Evolutionary conservation across 2,888 invertebrate genomes (phyloP).

Genomic region (Mythimna loreyi): DNA sequence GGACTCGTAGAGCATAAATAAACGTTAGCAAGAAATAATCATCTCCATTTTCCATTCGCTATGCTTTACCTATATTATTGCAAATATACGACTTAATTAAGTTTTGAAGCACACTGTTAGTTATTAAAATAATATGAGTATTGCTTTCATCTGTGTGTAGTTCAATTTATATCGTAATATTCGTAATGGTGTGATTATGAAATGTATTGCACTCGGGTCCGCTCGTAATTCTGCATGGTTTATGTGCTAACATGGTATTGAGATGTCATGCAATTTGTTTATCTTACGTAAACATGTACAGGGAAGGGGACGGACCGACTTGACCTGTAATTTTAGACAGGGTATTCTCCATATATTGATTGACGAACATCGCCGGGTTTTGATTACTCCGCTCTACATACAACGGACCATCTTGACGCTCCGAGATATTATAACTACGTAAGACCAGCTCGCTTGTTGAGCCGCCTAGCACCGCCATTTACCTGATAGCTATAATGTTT

Average conservation of each 20-base stretch:
- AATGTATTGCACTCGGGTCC: constrained; percentile 43
- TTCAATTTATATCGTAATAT: constrained; percentile 52
- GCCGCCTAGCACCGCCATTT: neutral
- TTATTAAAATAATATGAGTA: constrained; percentile 42
- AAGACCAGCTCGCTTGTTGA: constrained; percentile 4
- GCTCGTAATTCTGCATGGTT: constrained; percentile 44
- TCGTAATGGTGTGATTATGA: constrained; percentile 46
- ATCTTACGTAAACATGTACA: constrained; percentile 21
- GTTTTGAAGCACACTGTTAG: constrained; percentile 28
- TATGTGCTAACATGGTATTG: constrained; percentile 45
- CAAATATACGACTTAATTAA: constrained; percentile 54
- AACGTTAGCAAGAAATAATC: constrained; percentile 40
- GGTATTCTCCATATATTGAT: constrained; percentile 1
- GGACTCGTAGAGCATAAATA: constrained; percentile 13
- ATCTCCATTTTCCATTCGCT: constrained; percentile 46
- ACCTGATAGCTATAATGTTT: constrained; percentile 3
- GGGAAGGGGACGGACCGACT: neutral
- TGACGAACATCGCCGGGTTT: neutral
- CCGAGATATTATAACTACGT: constrained; percentile 8
- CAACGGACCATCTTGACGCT: constrained; percentile 1
- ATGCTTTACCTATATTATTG: constrained; percentile 42
- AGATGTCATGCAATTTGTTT: constrained; percentile 30
- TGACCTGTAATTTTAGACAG: constrained; percentile 18
- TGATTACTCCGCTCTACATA: neutral
- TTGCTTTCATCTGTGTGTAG: constrained; percentile 54